Base-by-base conservation (phyloP, 2,888 invertebrate genomes). In the Eubasilissa splendida region DNA sequence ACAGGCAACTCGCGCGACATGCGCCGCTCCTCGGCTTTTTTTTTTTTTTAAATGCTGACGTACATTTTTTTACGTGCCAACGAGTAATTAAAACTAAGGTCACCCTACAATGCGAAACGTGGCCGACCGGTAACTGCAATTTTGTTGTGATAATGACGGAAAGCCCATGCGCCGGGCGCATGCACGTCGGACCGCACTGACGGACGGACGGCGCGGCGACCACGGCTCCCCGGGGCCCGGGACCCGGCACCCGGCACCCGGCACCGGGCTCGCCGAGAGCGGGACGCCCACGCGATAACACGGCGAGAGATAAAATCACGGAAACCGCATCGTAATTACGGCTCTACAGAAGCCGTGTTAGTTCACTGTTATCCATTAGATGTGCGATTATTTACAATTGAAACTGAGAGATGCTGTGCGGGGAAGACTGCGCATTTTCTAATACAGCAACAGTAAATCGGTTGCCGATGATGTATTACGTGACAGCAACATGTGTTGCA, bases 281-380 rank as follows among this genome's bases (percentile, higher is more conserved):
- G 22, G 22, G 1, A 1, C 68, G 68, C 68, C 68, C 68, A 68
- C 68, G 33, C 68, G 8, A 14, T 12, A 12, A 12, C 11, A 68
- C 68, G 11, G 42, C 31, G 60, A 33, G 74, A 74, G 74, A 74
- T 74, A 74, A 74, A 59, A 74, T 74, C 74, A 74, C 12, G 56
- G 74, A 74, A 74, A 74, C 59, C 74, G n/a, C 58, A 58, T 56
- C 12, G 54, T 74, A 74, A 74, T 50, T 74, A 56, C 59, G 31
- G 33, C 14, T 8, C 50, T 11, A 10, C 50, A 68, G 71, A 54
- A 71, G 71, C 71, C 22, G 71, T 56, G 71, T 71, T 71, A 54
- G 56, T 56, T 71, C 22, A 54, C 56, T 71, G 56, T 54, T 71
- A 56, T 54, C 71, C 59, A 50, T 59, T 59, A 59, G 68, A 50